Evolutionary conservation across 1,140 invertebrate genomes (phyloP).

Genomic region (Magallana angulata): DNA sequence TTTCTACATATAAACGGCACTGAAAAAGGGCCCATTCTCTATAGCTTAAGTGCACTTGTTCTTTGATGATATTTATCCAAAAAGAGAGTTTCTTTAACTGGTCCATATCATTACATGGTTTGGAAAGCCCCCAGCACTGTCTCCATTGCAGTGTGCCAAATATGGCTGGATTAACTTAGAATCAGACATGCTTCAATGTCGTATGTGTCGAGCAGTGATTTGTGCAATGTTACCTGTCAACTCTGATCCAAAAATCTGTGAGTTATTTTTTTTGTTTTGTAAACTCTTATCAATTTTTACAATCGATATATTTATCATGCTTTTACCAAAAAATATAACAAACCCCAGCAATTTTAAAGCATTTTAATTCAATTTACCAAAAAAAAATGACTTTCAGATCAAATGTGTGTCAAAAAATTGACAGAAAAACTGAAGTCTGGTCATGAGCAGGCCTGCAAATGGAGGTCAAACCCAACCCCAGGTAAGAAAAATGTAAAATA

Average conservation of each 20-base stretch:
- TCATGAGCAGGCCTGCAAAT: slow-evolving; percentile 36
- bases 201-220: slow-evolving; percentile 12
- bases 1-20: too few relatives aligned
- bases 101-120: slow-evolving; percentile 23
- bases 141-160: slow-evolving; percentile 17
- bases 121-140: slow-evolving; percentile 3
- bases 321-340: too few relatives aligned
- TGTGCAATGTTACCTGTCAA: slow-evolving; percentile 18
- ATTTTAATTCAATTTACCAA: not conserved
- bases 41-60: too few relatives aligned
- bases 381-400: not conserved
- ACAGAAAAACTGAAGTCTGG: slow-evolving; percentile 14
- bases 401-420: slow-evolving; percentile 16
- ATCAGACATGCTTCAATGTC: slow-evolving; percentile 29
- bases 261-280: not conserved
- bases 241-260: slow-evolving; percentile 1
- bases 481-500: not conserved
- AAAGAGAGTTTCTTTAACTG: not conserved
- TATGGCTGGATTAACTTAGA: slow-evolving; percentile 35
- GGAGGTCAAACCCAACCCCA: slow-evolving; percentile 31
- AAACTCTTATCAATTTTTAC: too few relatives aligned
- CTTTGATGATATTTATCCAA: too few relatives aligned
- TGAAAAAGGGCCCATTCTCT: too few relatives aligned
- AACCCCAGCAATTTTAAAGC: not conserved
- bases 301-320: too few relatives aligned